Percentiles rank a stretch among this genome's conserved stretches.
Evolutionary conservation across 2,113 vertebrate species (phyloP).

Genomic region (Labrus mixtus): DNA sequence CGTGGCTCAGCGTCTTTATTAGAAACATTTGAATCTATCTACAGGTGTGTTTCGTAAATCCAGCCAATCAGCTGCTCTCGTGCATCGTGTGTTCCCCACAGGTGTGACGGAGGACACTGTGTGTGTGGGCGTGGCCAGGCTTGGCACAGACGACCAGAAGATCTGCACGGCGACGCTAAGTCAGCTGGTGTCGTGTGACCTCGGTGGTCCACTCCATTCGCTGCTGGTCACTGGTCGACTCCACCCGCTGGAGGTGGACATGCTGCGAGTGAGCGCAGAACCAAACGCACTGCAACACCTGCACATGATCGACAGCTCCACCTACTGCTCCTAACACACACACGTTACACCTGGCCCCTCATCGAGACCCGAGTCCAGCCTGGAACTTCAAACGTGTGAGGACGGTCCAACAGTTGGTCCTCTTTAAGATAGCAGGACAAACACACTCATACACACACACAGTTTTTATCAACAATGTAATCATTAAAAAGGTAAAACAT

Average conservation of each 20-base stretch:
- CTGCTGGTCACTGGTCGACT: slow-evolving; percentile 89
- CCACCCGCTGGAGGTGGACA: slow-evolving; percentile 95
- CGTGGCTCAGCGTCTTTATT: no score
- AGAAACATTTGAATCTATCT: no score
- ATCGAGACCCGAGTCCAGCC: neutral
- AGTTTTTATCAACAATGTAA: no score
- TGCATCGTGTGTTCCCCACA: slow-evolving; percentile 27
- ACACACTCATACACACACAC: no score
- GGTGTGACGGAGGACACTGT: slow-evolving; percentile 80
- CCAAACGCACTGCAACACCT: slow-evolving; percentile 72
- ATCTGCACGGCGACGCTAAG: slow-evolving; percentile 85
- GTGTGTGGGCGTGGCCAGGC: slow-evolving; percentile 87
- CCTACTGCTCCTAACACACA: slow-evolving; percentile 73
- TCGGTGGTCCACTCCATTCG: slow-evolving; percentile 92
- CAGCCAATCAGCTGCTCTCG: neutral
- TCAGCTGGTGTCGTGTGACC: slow-evolving; percentile 88
- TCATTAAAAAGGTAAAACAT: no score
- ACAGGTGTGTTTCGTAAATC: no score
- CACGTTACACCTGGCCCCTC: neutral
- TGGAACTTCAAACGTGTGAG: no score
- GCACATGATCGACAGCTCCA: slow-evolving; percentile 77
- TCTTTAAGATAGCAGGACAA: no score
- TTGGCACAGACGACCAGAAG: slow-evolving; percentile 90
- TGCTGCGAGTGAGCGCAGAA: slow-evolving; percentile 89
- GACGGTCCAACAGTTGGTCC: neutral